A percentile compares a stretch with the other conserved stretches of the same genome.
Conservation (phyloP, 2,888 invertebrate genomes). For the Drosophila sordidula region DNA sequence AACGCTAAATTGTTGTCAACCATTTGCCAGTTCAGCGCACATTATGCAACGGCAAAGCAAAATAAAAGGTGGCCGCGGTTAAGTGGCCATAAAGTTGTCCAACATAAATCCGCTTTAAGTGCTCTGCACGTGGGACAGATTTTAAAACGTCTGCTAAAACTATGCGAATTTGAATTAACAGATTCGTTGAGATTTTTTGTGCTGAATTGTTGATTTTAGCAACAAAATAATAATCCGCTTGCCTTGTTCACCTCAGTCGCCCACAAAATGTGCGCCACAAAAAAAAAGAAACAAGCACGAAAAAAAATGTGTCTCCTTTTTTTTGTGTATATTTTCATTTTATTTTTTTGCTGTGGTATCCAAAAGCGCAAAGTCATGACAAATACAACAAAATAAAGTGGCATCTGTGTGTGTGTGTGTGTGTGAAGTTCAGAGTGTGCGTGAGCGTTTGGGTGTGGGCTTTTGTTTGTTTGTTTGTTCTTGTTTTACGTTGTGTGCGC, state of each 20-base stretch:
- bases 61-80: constrained; percentile 7
- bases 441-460: constrained; percentile 13
- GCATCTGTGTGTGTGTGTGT: constrained; percentile 7
- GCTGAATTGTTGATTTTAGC: constrained; percentile 36
- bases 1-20: not conserved
- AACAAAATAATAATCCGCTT: constrained; percentile 55
- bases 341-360: constrained; percentile 3
- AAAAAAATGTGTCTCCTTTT: not conserved
- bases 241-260: not conserved
- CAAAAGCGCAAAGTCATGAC: constrained; percentile 74
- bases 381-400: constrained; percentile 35
- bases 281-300: not conserved
- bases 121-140: not conserved
- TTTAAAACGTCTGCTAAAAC: constrained; percentile 19
- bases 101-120: constrained; percentile 15
- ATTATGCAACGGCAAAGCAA: not conserved
- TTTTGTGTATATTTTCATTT: constrained; percentile 7
- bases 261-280: not conserved
- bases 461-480: constrained; percentile 27
- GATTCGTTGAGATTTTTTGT: constrained; percentile 10
- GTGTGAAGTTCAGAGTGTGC: constrained; percentile 16
- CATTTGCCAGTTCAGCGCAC: constrained; percentile 6
- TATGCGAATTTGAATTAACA: constrained; percentile 22
- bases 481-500: constrained; percentile 15
- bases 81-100: constrained; percentile 31